Conservation (phyloP, 2,888 invertebrate genomes). For the Azorinus chamasolen region DNA sequence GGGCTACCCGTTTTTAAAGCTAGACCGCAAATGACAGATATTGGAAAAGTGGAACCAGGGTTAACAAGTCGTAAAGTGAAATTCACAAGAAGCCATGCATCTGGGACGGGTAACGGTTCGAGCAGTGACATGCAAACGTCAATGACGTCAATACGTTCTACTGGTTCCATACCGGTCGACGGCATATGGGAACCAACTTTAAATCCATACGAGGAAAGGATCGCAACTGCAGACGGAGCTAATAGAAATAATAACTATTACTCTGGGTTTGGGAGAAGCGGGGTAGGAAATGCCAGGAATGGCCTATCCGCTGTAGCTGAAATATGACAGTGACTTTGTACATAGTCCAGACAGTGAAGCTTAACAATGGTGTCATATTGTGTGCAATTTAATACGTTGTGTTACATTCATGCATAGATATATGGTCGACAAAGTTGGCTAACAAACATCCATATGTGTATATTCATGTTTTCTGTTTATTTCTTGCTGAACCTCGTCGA, state of each 20-base stretch:
- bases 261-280: slow-evolving; percentile 37
- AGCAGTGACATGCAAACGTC: slow-evolving; percentile 37
- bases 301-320: too few species aligned
- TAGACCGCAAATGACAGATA: slow-evolving; percentile 65
- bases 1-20: slow-evolving; percentile 39
- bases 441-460: too few species aligned
- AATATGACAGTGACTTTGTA: too few species aligned
- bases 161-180: slow-evolving; percentile 43
- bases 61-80: slow-evolving; percentile 27
- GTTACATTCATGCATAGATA: too few species aligned
- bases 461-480: too few species aligned
- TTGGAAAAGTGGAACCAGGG: slow-evolving; percentile 60
- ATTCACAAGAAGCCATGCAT: slow-evolving; percentile 37
- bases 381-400: too few species aligned
- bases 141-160: slow-evolving; percentile 48
- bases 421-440: too few species aligned
- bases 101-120: slow-evolving; percentile 20
- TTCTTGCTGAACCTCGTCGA: too few species aligned
- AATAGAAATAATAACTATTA: slow-evolving; percentile 23
- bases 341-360: too few species aligned
- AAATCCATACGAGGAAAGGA: slow-evolving; percentile 40
- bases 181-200: slow-evolving; percentile 60
- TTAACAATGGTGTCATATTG: too few species aligned
- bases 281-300: too few species aligned
- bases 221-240: slow-evolving; percentile 5